Evolutionary conservation across 2,888 invertebrate species (phyloP).

Genomic region (Ganaspis brasiliensis): DNA sequence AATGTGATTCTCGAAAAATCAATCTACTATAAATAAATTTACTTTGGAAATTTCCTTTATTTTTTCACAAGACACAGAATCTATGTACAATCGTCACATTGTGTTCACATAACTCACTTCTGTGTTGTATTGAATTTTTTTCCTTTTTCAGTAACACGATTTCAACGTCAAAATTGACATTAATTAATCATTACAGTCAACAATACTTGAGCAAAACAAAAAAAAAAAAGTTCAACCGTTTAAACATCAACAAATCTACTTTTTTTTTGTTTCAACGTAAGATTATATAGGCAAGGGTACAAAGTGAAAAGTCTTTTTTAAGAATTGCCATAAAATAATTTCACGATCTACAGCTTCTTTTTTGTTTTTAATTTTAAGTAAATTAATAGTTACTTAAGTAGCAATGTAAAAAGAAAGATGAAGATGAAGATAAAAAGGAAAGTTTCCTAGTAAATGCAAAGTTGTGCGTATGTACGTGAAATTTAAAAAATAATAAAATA

Average conservation of each 20-base stretch:
- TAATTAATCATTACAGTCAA: slow-evolving; percentile 27
- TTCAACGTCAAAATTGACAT: slow-evolving; percentile 34
- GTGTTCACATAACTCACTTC: slow-evolving; percentile 27
- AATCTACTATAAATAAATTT: slow-evolving; percentile 2
- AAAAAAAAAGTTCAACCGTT: slow-evolving; percentile 10
- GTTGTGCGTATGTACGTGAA: slow-evolving; percentile 21
- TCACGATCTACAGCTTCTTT: background rate
- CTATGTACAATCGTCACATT: slow-evolving; percentile 39
- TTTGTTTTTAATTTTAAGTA: slow-evolving; percentile 13
- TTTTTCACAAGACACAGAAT: slow-evolving; percentile 39
- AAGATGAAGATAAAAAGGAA: slow-evolving; percentile 3
- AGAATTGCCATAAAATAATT: background rate
- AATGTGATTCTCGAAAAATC: slow-evolving; percentile 21
- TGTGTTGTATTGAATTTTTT: slow-evolving; percentile 29
- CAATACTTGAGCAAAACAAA: slow-evolving; percentile 33
- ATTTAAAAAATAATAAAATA: slow-evolving; percentile 2
- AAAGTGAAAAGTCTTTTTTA: slow-evolving; percentile 6
- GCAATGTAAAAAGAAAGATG: slow-evolving; percentile 2
- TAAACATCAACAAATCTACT: background rate
- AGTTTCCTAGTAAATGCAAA: background rate
- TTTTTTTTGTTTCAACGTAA: slow-evolving; percentile 18
- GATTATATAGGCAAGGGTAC: slow-evolving; percentile 11
- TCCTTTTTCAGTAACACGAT: slow-evolving; percentile 32
- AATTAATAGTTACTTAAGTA: slow-evolving; percentile 18
- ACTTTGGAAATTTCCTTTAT: slow-evolving; percentile 36